Base-by-base conservation (phyloP, 1,140 invertebrate species). In the Scaptomyza hsui region DNA sequence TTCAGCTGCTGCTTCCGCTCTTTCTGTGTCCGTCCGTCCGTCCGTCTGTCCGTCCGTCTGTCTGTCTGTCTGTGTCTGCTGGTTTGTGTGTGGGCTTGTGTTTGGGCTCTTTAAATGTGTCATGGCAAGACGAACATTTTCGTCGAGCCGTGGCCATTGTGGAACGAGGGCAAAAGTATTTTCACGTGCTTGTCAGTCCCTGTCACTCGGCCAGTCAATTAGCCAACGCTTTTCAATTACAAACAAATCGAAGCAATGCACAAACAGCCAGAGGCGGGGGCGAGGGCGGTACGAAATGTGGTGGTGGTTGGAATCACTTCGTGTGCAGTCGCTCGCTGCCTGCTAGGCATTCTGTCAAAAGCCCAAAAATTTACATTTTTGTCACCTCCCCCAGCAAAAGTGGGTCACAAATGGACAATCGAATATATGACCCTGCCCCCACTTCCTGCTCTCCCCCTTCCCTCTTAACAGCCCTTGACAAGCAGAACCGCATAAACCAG, bases 191-290 rank as follows among this genome's bases (percentile, higher is more conserved):
- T 72, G 70, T 68, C 70, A 68, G 49, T 32, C 51, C 35, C 63
- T 68, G 70, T 72, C 70, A 72, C 41, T 72, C 70, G 63, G 48
- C 42, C 70, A 68, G 70, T 72, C 63, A 72, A 72, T 72, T 72
- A 72, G 70, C 55, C 70, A 49, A 68, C 60, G 68, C 52, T 67
- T 72, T 72, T 72, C 63, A 72, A 72, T 72, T 72, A 65, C 63
- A 72, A 60, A 49, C 70, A 68, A 72, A 72, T 72, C 62, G 56
- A 61, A 72, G 48, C 53, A 67, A 26, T 49, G 51, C 45, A 72
- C 62, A 29, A 29, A 57, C 48, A 32, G 18, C 13, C 35, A 26
- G 9, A 12, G 15, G 21, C 21, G 4, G 18, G 9, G 19, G 19
- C 55, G 4, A 52, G 48, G 12, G 24, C 10, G 10, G 41, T 16